phyloP scores from a whole-genome alignment of 1,140 invertebrate genomes.

The Choristoneura fumiferana region DNA sequence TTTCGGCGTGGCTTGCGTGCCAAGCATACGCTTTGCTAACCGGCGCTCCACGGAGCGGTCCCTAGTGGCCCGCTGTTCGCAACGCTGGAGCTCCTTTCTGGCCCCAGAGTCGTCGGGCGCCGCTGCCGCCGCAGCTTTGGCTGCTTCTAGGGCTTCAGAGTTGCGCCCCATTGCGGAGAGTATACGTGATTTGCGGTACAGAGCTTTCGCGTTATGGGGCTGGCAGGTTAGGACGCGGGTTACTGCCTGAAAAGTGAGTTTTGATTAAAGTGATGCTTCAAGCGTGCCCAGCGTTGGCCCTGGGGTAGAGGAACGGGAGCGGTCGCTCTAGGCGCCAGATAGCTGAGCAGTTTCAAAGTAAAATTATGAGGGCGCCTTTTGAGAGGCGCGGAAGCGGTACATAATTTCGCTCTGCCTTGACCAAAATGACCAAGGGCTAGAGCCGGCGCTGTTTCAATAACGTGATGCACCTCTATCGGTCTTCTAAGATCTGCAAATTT shows the following conservation, averaged over 20 bases:
- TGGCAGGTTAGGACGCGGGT: constrained; percentile 89
- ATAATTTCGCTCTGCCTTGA: too few relatives aligned
- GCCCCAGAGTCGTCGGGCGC: constrained; percentile 51
- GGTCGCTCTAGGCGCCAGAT: too few relatives aligned
- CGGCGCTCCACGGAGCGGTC: constrained; percentile 50
- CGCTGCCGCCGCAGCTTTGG: constrained; percentile 46
- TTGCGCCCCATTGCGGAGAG: constrained; percentile 58
- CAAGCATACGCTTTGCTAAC: constrained; percentile 59
- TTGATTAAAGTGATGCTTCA: too few relatives aligned
- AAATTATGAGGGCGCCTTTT: too few relatives aligned
- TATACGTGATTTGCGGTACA: constrained; percentile 88
- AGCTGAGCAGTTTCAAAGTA: too few relatives aligned
- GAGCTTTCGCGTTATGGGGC: constrained; percentile 92
- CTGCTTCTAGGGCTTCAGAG: constrained; percentile 53
- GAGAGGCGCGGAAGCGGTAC: too few relatives aligned
- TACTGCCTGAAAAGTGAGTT: constrained; percentile 81
- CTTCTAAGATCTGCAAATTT: too few relatives aligned
- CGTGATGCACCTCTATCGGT: too few relatives aligned
- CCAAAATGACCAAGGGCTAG: too few relatives aligned
- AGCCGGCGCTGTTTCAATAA: too few relatives aligned
- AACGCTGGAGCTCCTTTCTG: constrained; percentile 45
- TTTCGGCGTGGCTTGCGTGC: constrained; percentile 28
- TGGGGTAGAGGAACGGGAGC: too few relatives aligned
- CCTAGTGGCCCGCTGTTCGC: constrained; percentile 44
- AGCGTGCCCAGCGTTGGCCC: too few relatives aligned